A percentile compares a stretch with the other conserved stretches of the same genome.
These are phyloP conservation scores for Microplitis mediator DNA, from an alignment of 1,140 invertebrate species.

Conservation along the genomic window DNA sequence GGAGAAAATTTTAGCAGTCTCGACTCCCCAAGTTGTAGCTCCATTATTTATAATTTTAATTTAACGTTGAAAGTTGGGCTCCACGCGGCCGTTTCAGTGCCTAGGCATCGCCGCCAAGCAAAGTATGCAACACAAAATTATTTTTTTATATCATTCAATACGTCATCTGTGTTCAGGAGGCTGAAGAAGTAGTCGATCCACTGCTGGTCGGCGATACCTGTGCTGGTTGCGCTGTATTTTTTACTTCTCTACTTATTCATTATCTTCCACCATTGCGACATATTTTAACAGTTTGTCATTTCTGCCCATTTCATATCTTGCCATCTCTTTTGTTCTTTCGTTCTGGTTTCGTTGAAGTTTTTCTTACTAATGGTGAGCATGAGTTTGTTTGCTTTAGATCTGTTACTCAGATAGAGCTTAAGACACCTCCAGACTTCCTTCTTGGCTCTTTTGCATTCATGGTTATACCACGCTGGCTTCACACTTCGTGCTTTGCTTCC, in stretches of 20 bases:
- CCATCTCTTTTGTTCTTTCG: background rate
- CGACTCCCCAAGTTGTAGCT: no score
- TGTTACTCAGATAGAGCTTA: background rate
- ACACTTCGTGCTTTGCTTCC: background rate
- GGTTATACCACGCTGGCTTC: background rate
- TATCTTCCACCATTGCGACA: background rate
- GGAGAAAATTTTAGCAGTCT: no score
- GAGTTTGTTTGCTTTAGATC: background rate
- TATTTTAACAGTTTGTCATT: background rate
- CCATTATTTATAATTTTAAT: no score
- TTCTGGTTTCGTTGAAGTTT: background rate
- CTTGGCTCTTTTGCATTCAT: background rate
- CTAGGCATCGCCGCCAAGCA: no score
- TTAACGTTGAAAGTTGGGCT: no score
- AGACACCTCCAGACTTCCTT: background rate
- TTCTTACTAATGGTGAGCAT: no score
- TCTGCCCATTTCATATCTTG: background rate
- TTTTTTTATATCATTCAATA: no score
- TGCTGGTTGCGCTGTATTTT: background rate
- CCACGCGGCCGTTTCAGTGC: no score
- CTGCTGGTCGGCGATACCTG: no score
- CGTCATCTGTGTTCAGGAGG: no score
- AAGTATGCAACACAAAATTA: no score
- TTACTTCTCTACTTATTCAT: background rate
- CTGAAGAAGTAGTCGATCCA: no score